Evolutionary conservation across 2,797 vertebrate species (phyloP).

Genomic region (Agapornis canus): DNA sequence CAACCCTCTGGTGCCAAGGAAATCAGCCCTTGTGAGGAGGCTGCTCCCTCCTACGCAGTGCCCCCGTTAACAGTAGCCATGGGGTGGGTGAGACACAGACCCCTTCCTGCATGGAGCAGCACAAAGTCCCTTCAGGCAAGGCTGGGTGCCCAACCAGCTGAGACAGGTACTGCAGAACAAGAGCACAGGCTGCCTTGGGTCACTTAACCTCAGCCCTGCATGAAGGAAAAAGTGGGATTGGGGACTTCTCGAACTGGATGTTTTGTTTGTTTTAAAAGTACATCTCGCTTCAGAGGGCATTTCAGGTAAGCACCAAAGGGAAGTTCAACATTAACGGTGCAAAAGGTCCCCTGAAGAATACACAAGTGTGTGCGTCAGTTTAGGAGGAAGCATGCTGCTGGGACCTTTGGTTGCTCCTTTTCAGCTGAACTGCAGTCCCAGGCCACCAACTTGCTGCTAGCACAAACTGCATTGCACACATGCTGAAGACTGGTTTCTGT

Average conservation of each 20-base stretch:
- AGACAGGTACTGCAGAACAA: background rate
- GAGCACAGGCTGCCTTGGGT: background rate
- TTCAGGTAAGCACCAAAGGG: background rate
- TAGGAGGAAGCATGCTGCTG: background rate
- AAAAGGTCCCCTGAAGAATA: background rate
- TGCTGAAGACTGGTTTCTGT: background rate
- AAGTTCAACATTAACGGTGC: background rate
- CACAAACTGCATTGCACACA: background rate
- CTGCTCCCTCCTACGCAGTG: background rate
- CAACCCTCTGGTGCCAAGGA: background rate
- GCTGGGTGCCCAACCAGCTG: background rate
- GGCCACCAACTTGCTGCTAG: background rate
- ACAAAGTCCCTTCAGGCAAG: background rate
- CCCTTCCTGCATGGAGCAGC: background rate
- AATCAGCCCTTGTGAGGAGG: background rate
- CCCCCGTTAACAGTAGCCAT: background rate
- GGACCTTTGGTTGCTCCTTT: background rate
- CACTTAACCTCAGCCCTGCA: background rate
- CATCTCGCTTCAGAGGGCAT: background rate
- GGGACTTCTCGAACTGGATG: background rate
- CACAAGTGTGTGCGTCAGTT: fast-evolving
- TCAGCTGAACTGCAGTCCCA: background rate
- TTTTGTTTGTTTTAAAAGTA: background rate
- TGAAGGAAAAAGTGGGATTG: background rate
- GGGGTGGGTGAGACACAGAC: background rate